phyloP scores from a whole-genome alignment of 1,140 invertebrate genomes.

The Papilio machaon region DNA sequence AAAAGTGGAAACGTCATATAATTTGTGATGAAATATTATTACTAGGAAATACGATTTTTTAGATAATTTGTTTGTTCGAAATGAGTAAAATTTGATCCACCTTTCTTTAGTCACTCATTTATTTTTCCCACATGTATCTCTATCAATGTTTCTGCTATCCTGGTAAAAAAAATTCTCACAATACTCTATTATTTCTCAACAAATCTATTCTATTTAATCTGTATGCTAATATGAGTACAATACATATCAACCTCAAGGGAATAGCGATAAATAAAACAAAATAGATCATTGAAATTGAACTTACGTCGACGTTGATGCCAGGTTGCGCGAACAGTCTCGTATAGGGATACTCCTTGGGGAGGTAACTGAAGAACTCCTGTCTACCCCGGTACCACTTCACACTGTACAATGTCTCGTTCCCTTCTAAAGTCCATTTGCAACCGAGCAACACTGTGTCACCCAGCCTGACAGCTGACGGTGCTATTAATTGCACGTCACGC shows the following conservation, averaged over 20 bases:
- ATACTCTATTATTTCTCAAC: too few relatives aligned
- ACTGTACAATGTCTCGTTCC: conserved; percentile 86
- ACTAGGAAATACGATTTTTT: too few relatives aligned
- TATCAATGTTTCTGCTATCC: too few relatives aligned
- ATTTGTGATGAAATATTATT: too few relatives aligned
- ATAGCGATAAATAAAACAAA: conserved; percentile 9
- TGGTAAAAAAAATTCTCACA: too few relatives aligned
- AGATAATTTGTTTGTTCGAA: too few relatives aligned
- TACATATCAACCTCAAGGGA: neutral
- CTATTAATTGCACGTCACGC: conserved; percentile 74
- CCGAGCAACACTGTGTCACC: conserved; percentile 86
- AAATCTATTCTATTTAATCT: too few relatives aligned
- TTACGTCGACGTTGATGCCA: conserved; percentile 84
- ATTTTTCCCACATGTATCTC: too few relatives aligned
- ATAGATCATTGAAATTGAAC: conserved; percentile 44
- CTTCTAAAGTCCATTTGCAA: conserved; percentile 89
- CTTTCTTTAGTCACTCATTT: too few relatives aligned
- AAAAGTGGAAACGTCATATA: too few relatives aligned
- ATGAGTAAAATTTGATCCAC: too few relatives aligned
- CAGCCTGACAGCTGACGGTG: conserved; percentile 85
- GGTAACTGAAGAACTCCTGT: conserved; percentile 87
- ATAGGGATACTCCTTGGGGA: conserved; percentile 84
- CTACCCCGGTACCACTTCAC: conserved; percentile 93
- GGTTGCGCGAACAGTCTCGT: conserved; percentile 83
- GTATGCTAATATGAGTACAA: too few relatives aligned